Conservation (phyloP, 2,797 vertebrate genomes). For the Taenioides sp. region DNA sequence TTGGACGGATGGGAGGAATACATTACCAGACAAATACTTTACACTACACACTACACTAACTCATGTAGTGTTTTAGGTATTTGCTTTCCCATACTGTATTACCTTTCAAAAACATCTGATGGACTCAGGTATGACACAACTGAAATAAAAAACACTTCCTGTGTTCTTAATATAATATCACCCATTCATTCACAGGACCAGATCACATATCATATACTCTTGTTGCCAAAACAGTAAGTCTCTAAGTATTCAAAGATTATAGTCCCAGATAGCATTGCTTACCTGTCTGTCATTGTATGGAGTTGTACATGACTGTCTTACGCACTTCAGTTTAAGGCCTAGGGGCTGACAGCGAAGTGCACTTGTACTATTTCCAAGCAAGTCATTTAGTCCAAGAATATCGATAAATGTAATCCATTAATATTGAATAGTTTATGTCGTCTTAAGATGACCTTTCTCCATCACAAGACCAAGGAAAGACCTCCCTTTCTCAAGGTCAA, state of each 20-base stretch:
- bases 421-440: constrained; percentile 28
- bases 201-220: constrained; percentile 71
- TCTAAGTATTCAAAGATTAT: constrained; percentile 70
- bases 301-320: constrained; percentile 57
- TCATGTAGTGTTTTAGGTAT: constrained; percentile 31
- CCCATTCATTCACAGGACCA: constrained; percentile 63
- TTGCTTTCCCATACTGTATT: constrained; percentile 35
- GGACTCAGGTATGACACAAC: constrained; percentile 68
- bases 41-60: no score
- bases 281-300: constrained; percentile 69
- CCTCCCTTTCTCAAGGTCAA: constrained; percentile 84
- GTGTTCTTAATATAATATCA: constrained; percentile 64
- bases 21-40: neutral
- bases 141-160: constrained; percentile 66
- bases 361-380: constrained; percentile 47
- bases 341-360: constrained; percentile 54
- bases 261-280: constrained; percentile 58
- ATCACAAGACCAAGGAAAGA: constrained; percentile 80
- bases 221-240: constrained; percentile 80
- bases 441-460: constrained; percentile 58
- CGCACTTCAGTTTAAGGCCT: constrained; percentile 58
- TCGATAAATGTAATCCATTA: constrained; percentile 8
- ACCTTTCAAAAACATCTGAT: constrained; percentile 54
- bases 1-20: neutral
- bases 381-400: constrained; percentile 10